phyloP scores from a whole-genome alignment of 2,888 invertebrate genomes.

The Sinopyrophorus schimmeli region DNA sequence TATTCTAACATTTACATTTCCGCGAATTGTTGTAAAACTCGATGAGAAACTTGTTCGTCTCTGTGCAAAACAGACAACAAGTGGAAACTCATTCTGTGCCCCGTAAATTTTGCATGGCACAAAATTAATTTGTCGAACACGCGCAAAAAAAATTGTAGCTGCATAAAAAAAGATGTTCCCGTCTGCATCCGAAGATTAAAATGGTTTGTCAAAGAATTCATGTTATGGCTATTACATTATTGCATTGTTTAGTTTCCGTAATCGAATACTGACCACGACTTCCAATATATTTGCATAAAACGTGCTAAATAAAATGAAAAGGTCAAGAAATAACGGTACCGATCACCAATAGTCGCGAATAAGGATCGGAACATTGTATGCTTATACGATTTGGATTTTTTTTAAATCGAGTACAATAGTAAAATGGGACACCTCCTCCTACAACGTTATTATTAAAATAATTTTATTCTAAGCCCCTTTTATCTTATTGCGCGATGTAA shows the following conservation, averaged over 20 bases:
- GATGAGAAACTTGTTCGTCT: too few species aligned
- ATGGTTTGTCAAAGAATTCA: conserved; percentile 23
- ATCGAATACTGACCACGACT: conserved; percentile 36
- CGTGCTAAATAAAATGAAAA: conserved; percentile 47
- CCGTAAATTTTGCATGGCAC: too few species aligned
- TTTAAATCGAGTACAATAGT: conserved; percentile 13
- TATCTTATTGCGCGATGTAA: too few species aligned
- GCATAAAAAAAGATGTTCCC: too few species aligned
- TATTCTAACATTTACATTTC: too few species aligned
- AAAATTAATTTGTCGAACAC: too few species aligned
- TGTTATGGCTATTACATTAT: conserved; percentile 24
- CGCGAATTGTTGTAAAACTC: too few species aligned
- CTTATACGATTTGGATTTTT: conserved; percentile 42
- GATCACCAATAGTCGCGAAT: conserved; percentile 42
- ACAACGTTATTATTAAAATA: conserved; percentile 10
- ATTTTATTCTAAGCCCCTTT: conserved; percentile 1
- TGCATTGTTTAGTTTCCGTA: conserved; percentile 30
- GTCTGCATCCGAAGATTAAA: too few species aligned
- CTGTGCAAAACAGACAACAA: too few species aligned
- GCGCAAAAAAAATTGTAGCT: too few species aligned
- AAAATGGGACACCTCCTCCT: conserved; percentile 17
- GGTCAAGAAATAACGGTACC: conserved; percentile 43
- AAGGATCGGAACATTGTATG: conserved; percentile 51
- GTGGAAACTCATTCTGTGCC: too few species aligned
- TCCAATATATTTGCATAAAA: conserved; percentile 40